phyloP scores from a whole-genome alignment of 2,113 vertebrate species.

The Callaeas wilsoni region DNA sequence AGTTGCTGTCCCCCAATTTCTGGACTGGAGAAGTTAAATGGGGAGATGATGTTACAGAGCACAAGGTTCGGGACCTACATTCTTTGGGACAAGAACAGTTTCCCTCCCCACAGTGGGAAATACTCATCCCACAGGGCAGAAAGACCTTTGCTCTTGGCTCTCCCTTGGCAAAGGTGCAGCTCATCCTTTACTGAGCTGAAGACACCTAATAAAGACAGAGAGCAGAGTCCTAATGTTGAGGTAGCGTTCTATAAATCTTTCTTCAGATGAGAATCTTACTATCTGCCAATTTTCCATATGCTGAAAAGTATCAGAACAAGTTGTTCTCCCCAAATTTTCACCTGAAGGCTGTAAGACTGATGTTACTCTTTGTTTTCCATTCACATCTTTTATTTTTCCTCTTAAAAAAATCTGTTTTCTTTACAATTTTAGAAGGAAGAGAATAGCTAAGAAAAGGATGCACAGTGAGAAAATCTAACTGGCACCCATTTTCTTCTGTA shows the following conservation, averaged over 20 bases:
- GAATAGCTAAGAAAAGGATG: not conserved
- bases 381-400: accelerated
- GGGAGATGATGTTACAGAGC: not conserved
- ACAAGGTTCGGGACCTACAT: not conserved
- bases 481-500: not conserved
- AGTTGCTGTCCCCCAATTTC: not conserved
- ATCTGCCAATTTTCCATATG: not conserved
- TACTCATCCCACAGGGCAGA: not conserved
- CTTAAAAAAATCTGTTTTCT: not conserved
- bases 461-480: not conserved
- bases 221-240: not conserved
- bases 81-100: not conserved
- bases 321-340: not conserved
- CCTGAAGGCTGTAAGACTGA: not conserved
- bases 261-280: not conserved
- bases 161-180: not conserved
- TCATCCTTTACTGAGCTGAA: not conserved
- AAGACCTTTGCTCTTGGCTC: not conserved
- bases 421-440: not conserved
- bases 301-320: not conserved
- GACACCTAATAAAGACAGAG: not conserved
- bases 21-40: not conserved
- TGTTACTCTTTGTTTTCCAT: not conserved
- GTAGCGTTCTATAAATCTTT: not conserved
- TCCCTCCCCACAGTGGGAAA: not conserved